A percentile compares a stretch with the other conserved stretches of the same genome.
Evolutionary conservation across 2,797 vertebrate species (phyloP).

Genomic region (Eulemur coronatus): DNA sequence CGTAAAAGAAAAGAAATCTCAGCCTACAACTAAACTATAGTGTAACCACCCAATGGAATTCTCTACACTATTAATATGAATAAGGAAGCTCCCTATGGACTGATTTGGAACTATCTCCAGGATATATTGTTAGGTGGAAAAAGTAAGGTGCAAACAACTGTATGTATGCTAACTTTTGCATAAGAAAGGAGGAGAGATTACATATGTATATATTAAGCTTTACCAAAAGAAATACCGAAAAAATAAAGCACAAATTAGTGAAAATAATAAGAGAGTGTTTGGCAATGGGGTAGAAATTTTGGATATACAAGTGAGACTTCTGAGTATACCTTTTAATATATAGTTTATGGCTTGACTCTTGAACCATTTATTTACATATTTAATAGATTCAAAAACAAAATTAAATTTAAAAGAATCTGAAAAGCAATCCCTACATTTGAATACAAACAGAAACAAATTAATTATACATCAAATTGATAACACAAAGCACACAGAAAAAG

Average conservation of each 20-base stretch:
- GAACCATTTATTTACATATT: not conserved
- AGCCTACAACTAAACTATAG: not conserved
- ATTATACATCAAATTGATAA: not conserved
- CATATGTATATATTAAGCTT: not conserved
- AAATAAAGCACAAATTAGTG: not conserved
- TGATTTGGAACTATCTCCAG: not conserved
- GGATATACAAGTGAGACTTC: not conserved
- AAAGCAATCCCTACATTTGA: not conserved
- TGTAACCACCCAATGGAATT: not conserved
- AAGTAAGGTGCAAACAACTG: not conserved
- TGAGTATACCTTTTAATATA: not conserved
- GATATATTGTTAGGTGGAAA: not conserved
- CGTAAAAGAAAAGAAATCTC: not conserved
- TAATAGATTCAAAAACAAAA: not conserved
- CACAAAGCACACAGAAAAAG: not conserved
- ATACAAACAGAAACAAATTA: not conserved
- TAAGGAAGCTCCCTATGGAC: not conserved
- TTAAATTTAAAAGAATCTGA: not conserved
- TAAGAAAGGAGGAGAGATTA: not conserved
- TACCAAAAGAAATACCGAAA: not conserved
- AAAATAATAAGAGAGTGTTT: not conserved
- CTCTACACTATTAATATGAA: not conserved
- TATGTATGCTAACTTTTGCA: not conserved
- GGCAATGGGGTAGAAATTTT: not conserved
- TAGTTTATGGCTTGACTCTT: not conserved